Evolutionary conservation across 2,113 vertebrate species (phyloP), one percentile per base, ranked within the genome.

Genomic region (Phodopus roborovskii): DNA sequence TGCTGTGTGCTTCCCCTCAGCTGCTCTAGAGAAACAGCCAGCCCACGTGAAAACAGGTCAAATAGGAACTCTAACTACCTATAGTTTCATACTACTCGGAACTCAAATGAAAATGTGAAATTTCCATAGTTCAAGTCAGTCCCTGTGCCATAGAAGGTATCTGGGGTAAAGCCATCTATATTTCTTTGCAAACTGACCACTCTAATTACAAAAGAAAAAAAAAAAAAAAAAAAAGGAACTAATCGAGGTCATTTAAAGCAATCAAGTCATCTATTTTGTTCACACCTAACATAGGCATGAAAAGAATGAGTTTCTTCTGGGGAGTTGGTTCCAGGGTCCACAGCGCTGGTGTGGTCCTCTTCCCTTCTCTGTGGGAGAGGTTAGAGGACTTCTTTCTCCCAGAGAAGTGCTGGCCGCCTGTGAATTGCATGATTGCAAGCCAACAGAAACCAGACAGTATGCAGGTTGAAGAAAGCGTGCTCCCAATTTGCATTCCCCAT

Each of bases 241-340:
- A 90, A 92, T 39, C 90, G 26, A 92, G 71, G 7, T 94, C 28
- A 92, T 50, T 96, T 89, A 84, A 68, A 79, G 88, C 45, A 94
- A 82, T 92, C 16, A n/a, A 77, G 13, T 53, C 90, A 64, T 48
- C 17, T 94, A 53, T n/a, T 92, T 84, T 93, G 5, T 90, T 17
- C 58, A 93, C 94, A 89, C 12, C 50, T 92, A 88, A 97, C 73
- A 87, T 39, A 96, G 90, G 87, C 30, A 50, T 39, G n/a, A 56
- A 64, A 92, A 89, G 92, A 74, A 75, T 84, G 26, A 66, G 28
- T 82, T 85, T 58, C 62, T 75, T 56, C 62, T 83, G 86, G 84
- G 42, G 10, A 92, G 50, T 92, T 75, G 73, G 75, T 86, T 93
- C 45, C 45, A 64, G 42, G 39, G 9, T 64, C 42, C n/a, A 81